Evolutionary conservation across 1,140 invertebrate genomes (phyloP), one percentile per base, ranked within the genome.

Genomic region (Drosophila repleta): DNA sequence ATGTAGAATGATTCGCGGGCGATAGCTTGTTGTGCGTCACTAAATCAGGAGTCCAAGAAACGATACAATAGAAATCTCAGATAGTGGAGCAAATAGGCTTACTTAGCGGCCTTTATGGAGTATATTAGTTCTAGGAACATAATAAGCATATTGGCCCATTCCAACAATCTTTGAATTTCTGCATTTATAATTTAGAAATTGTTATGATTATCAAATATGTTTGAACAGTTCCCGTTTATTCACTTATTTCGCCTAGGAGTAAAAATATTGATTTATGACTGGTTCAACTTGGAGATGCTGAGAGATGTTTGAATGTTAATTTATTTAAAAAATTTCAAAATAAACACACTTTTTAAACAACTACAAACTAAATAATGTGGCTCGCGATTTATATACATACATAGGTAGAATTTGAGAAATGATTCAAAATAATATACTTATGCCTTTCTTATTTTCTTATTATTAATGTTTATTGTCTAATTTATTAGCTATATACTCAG

Each of bases 401-500:
- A 49, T 45, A 64, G 37, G 24, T 66, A 41, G 1, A 10, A 1
- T 20, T 46, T 8, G 49, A 57, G 43, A 74, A 56, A 63, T 67
- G 37, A 43, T 55, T 6, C 35, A 29, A 49, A 39, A 26, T 57
- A 53, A 60, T 70, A 63, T 51, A 63, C 39, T 46, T n/a, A 35
- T 53, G 32, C 20, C 64, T 1, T 24, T 24, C 63, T 11, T n/a
- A n/a, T n/a, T n/a, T n/a, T n/a, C n/a, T 46, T 13, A 60, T 62
- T 77, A 66, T 79, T 66, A 58, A 60, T 72, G 62, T 43, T 58
- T 37, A 46, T 37, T 63, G 43, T 67, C 57, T 66, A 66, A 61
- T 76, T 79, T 80, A 80, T 79, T 75, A 52, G 61, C 52, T 51
- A 37, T 45, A 73, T 68, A 17, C 11, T 29, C 55, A 76, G 72